phyloP scores from a whole-genome alignment of 2,888 invertebrate genomes.

The Calameuta filiformis region DNA sequence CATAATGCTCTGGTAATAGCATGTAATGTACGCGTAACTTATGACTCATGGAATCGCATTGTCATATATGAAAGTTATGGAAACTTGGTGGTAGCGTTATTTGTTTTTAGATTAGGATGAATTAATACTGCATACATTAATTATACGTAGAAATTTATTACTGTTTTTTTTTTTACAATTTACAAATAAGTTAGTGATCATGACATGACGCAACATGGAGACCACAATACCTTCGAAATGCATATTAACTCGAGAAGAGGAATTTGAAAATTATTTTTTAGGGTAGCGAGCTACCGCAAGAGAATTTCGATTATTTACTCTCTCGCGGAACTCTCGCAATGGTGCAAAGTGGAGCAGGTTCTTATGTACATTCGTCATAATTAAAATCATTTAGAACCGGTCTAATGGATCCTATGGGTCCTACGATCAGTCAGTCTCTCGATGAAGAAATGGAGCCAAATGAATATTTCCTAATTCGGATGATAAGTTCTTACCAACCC shows the following conservation, averaged over 20 bases:
- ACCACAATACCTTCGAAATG: background rate
- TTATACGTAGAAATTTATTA: background rate
- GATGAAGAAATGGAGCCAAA: background rate
- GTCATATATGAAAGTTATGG: background rate
- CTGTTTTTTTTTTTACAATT: conserved; percentile 9
- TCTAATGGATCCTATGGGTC: background rate
- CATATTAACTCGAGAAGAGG: background rate
- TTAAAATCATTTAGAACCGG: background rate
- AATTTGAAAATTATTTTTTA: background rate
- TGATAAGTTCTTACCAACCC: conserved; percentile 12
- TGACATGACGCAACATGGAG: conserved; percentile 1
- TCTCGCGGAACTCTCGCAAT: conserved; percentile 12
- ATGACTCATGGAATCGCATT: background rate
- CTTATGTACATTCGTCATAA: background rate
- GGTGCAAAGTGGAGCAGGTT: background rate
- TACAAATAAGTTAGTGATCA: conserved; percentile 19
- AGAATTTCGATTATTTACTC: background rate
- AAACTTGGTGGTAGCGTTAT: background rate
- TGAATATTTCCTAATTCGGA: background rate
- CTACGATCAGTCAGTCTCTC: conserved; percentile 1
- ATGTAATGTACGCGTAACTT: background rate
- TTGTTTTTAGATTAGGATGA: background rate
- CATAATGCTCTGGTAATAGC: background rate
- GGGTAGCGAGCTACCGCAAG: background rate
- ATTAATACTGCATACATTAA: background rate